Evolutionary conservation across 2,113 vertebrate genomes (phyloP).

Genomic region (Sus scrofa): T2T-Sscrofa CM000818.6:112617501-112618000

Average conservation of each 20-base stretch:
- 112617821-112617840: not conserved
- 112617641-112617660: not conserved
- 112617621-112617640: slow-evolving; percentile 23
- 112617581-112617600: slow-evolving; percentile 28
- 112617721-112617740: not conserved
- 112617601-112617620: not conserved
- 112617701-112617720: not conserved
- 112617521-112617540: not conserved
- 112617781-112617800: not conserved
- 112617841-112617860: slow-evolving; percentile 30
- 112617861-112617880: slow-evolving; percentile 30
- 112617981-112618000: not conserved
- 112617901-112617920: slow-evolving; percentile 26
- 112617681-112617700: not conserved
- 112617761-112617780: not conserved
- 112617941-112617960: slow-evolving; percentile 6
- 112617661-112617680: not conserved
- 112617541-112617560: not conserved
- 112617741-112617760: not conserved
- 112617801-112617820: not conserved
- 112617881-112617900: not conserved
- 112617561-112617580: not conserved
- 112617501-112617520: not conserved
- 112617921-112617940: not conserved
- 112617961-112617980: not conserved